These are phyloP conservation scores for Mycalesis mineus DNA, from an alignment of 2,888 invertebrate species.

Conservation along the genomic window DNA sequence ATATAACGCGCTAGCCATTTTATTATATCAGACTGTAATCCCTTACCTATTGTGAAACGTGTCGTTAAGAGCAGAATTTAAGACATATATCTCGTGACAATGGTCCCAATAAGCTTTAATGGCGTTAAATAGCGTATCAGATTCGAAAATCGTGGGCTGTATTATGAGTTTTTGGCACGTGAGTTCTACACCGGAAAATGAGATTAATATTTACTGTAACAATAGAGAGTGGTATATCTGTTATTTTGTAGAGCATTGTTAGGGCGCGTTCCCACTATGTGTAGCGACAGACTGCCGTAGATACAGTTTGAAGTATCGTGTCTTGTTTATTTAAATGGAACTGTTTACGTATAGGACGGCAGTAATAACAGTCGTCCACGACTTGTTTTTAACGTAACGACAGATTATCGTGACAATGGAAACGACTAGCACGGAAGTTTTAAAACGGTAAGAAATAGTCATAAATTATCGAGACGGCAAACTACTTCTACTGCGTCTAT, in stretches of 20 bases:
- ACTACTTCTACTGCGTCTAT: no score
- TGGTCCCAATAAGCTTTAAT: constrained; percentile 26
- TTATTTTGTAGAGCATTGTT: neutral
- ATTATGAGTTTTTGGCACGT: constrained; percentile 12
- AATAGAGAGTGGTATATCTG: neutral
- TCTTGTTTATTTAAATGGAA: no score
- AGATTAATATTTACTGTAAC: neutral
- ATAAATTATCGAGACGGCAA: no score
- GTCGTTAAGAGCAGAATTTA: constrained; percentile 12
- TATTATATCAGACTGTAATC: neutral
- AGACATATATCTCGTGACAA: constrained; percentile 29
- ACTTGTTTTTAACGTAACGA: no score
- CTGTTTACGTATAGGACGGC: no score
- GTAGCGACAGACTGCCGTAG: no score
- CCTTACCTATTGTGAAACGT: constrained; percentile 12
- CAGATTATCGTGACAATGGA: no score
- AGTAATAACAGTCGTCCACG: no score
- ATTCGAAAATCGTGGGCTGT: constrained; percentile 25
- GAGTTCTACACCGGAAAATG: constrained; percentile 1
- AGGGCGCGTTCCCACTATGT: no score
- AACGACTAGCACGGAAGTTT: no score
- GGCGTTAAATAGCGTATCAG: constrained; percentile 24
- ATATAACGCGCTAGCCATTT: neutral
- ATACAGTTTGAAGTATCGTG: no score
- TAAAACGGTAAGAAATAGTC: no score